These are phyloP conservation scores for Panzeria rudis DNA, from an alignment of 2,888 invertebrate species.

Conservation along the genomic window DNA sequence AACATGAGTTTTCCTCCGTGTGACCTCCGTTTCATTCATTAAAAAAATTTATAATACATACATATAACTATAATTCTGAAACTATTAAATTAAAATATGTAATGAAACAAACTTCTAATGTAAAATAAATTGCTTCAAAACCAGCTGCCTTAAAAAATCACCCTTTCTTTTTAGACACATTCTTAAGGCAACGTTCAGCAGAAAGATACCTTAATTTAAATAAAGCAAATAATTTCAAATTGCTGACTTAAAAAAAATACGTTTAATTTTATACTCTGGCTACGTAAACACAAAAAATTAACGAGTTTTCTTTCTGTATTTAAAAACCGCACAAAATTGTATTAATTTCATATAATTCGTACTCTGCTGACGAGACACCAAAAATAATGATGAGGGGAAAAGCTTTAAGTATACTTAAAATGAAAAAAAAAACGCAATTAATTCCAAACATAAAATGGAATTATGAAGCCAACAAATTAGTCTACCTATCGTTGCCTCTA, in stretches of 20 bases:
- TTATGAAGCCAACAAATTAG: conserved; percentile 31
- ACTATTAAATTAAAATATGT: no score
- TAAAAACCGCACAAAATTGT: conserved; percentile 5
- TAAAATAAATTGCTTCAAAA: not conserved
- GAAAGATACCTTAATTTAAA: not conserved
- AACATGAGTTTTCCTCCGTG: not conserved
- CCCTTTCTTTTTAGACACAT: not conserved
- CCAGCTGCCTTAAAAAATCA: not conserved
- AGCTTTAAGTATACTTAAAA: not conserved
- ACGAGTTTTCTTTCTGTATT: conserved; percentile 10
- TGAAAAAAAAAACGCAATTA: conserved; percentile 6
- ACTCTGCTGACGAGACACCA: conserved; percentile 34
- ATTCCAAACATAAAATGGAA: conserved; percentile 28
- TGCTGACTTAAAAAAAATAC: conserved; percentile 30
- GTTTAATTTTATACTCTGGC: not conserved
- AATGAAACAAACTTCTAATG: no score
- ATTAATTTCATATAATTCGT: conserved; percentile 30
- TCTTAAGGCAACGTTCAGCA: not conserved
- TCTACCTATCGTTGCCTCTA: no score
- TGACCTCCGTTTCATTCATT: not conserved
- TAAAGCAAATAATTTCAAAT: not conserved
- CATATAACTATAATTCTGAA: not conserved
- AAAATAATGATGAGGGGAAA: not conserved
- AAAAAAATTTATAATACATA: not conserved
- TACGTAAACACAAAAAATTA: not conserved